Conservation (phyloP, 2,113 vertebrate genomes). For the Dinomys branickii region DNA sequence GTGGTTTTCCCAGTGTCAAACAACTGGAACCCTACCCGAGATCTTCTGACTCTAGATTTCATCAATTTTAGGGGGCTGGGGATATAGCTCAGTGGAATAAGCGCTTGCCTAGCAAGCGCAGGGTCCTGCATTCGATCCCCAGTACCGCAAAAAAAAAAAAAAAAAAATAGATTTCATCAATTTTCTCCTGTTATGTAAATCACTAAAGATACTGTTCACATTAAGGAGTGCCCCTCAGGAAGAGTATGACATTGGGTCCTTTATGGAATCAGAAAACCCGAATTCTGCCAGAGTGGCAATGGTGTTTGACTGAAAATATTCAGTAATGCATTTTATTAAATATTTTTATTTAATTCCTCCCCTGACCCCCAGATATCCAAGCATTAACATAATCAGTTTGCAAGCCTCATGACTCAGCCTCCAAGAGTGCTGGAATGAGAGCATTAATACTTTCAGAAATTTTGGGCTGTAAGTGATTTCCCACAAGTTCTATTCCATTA, state of each 20-base stretch:
- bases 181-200: background rate
- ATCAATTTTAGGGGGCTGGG: too few relatives aligned
- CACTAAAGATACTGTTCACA: background rate
- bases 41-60: background rate
- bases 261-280: background rate
- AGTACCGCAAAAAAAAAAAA: too few relatives aligned
- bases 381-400: background rate
- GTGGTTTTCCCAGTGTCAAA: background rate
- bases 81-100: too few relatives aligned
- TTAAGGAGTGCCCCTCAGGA: background rate
- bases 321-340: constrained; percentile 21
- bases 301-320: constrained; percentile 30
- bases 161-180: background rate
- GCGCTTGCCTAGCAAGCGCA: too few relatives aligned
- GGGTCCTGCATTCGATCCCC: too few relatives aligned
- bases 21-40: background rate
- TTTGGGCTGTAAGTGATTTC: background rate
- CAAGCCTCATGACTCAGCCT: background rate
- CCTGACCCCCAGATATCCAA: background rate
- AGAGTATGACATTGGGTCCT: background rate
- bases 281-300: background rate
- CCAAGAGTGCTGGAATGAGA: background rate
- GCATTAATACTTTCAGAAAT: constrained; percentile 24
- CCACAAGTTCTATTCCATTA: background rate
- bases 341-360: background rate